phyloP scores from a whole-genome alignment of 1,140 invertebrate species.

The Drosophila ohnishii region DNA sequence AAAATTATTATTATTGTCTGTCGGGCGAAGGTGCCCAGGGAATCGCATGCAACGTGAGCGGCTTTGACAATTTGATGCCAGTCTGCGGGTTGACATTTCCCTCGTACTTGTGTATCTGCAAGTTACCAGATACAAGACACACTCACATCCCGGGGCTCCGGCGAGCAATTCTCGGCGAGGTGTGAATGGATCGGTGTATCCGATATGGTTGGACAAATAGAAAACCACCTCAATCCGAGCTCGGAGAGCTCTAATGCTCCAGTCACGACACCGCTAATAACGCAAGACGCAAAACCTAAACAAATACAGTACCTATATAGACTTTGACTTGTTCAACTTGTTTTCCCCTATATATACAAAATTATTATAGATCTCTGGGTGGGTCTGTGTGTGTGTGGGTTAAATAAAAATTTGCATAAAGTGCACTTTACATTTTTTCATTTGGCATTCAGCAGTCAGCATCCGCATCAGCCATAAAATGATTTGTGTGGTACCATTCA shows the following conservation, averaged over 20 bases:
- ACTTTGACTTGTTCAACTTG: constrained; percentile 47
- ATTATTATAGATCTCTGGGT: constrained; percentile 23
- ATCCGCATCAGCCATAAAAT: constrained; percentile 66
- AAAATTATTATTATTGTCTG: constrained; percentile 70
- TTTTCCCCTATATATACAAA: constrained; percentile 30
- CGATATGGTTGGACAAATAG: constrained; percentile 65
- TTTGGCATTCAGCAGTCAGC: constrained; percentile 60
- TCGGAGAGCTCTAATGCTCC: constrained; percentile 54
- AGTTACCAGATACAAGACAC: constrained; percentile 36
- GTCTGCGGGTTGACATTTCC: constrained; percentile 64
- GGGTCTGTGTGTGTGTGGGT: constrained; percentile 35
- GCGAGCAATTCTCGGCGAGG: constrained; percentile 54
- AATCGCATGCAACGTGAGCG: constrained; percentile 66
- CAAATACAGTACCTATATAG: constrained; percentile 47
- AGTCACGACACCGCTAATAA: constrained; percentile 73
- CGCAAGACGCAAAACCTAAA: constrained; percentile 64
- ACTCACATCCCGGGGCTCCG: neutral
- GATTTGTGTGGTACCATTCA: constrained; percentile 31
- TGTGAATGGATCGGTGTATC: constrained; percentile 74
- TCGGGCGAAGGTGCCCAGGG: constrained; percentile 23
- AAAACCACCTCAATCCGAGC: constrained; percentile 59
- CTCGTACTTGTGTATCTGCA: constrained; percentile 23
- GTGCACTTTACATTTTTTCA: constrained; percentile 59
- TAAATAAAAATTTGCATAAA: constrained; percentile 69
- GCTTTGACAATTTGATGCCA: constrained; percentile 62